Conservation (phyloP, 2,888 invertebrate species). For the Spodoptera picta region DNA sequence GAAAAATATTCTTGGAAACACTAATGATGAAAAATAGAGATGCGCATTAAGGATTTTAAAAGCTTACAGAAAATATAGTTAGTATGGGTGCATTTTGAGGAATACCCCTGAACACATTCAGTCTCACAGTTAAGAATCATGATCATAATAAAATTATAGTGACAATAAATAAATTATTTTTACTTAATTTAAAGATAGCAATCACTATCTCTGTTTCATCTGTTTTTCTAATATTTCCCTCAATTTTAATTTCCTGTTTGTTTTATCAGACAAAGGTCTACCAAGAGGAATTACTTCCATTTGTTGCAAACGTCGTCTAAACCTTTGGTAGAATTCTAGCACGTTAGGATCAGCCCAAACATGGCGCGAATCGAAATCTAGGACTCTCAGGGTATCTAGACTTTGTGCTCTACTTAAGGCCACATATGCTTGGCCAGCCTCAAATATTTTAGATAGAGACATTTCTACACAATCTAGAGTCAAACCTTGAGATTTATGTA, state of each 20-base stretch:
- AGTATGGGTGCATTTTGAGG: no score
- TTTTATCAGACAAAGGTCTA: conserved; percentile 78
- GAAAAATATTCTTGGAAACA: no score
- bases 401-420: conserved; percentile 97
- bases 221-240: conserved; percentile 82
- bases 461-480: conserved; percentile 98
- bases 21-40: no score
- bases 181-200: conserved; percentile 8
- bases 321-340: conserved; percentile 93
- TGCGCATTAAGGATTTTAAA: no score
- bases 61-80: no score
- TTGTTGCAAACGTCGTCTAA: conserved; percentile 90
- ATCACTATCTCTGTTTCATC: conserved; percentile 68
- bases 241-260: conserved; percentile 79
- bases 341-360: conserved; percentile 97
- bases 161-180: conserved; percentile 42
- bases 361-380: conserved; percentile 95
- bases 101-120: conserved; percentile 42
- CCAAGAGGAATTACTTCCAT: conserved; percentile 91
- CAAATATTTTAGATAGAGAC: conserved; percentile 96
- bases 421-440: conserved; percentile 98
- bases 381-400: conserved; percentile 93
- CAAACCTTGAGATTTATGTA: conserved; percentile 98
- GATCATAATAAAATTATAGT: conserved; percentile 34
- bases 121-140: conserved; percentile 52